Evolutionary conservation across 2,113 vertebrate species (phyloP), one percentile per base, ranked within the genome.

Genomic region (Mesembrinibis cayennensis): DNA sequence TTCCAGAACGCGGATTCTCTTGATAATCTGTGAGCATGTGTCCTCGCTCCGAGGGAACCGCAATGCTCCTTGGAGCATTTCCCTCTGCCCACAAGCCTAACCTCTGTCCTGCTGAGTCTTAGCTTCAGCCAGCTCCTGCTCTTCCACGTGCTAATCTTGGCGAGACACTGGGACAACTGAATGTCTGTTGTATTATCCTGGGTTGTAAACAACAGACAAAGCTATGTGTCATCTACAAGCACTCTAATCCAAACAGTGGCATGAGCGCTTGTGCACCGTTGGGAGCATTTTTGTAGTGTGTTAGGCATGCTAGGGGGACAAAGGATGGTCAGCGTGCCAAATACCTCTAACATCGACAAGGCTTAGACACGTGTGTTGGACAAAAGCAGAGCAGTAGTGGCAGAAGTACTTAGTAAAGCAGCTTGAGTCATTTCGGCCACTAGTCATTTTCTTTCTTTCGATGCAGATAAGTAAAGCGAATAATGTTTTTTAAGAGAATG

Each of bases 391-490:
- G 94, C 74, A 77, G 8, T n/a, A 82, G 90, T 53, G 88, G 78
- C 87, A 61, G 92, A 26, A 95, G 88, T 85, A 96, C 96, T 97
- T 97, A 96, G 89, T 53, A 83, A 96, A 97, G 95, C 94, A 44
- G 58, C 93, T 94, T 84, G 88, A 95, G 82, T 94, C 74, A 84
- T 97, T 97, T 95, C n/a, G 58, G 82, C 95, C 89, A 84, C 92
- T 90, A 82, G 92, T 96, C 96, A 96, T 97, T 97, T 98, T 97
- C 95, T 94, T 96, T 95, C 97, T 97, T 98, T 97, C 65, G 44
- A 92, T 89, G 89, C 89, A 95, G 95, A 97, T 96, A 96, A 97
- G 93, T 95, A 73, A 97, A 96, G 90, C 80, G 96, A 97, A 92
- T 38, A 77, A 92, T 71, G 85, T 80, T 95, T 97, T 96, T 90